Conservation (phyloP, 2,888 invertebrate species). For the Leptinotarsa haldemani region DNA sequence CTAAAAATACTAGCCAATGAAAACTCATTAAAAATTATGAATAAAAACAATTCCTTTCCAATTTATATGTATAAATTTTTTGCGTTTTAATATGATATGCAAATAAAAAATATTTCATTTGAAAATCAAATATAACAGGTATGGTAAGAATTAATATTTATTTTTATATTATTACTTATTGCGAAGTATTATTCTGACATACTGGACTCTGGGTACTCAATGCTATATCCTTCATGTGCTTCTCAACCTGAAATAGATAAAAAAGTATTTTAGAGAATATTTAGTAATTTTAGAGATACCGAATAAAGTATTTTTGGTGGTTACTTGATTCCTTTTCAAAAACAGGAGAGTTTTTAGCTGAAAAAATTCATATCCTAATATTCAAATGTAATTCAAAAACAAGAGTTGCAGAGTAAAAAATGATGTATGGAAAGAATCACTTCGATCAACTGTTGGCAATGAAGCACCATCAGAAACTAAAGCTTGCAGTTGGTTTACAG, state of each 20-base stretch:
- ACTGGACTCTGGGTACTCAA: constrained; percentile 54
- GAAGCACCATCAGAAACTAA: too few relatives aligned
- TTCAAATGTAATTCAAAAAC: too few relatives aligned
- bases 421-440: too few relatives aligned
- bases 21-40: constrained; percentile 41
- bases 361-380: too few relatives aligned
- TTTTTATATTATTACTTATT: constrained; percentile 46
- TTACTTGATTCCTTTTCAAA: too few relatives aligned
- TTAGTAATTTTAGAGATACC: too few relatives aligned
- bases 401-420: too few relatives aligned
- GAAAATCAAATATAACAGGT: constrained; percentile 43
- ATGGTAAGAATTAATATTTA: constrained; percentile 44
- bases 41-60: constrained; percentile 42
- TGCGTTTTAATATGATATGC: constrained; percentile 42
- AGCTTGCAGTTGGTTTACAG: too few relatives aligned
- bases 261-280: too few relatives aligned
- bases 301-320: too few relatives aligned
- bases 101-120: constrained; percentile 43
- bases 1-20: constrained; percentile 36
- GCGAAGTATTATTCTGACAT: constrained; percentile 50
- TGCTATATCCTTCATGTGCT: constrained; percentile 62
- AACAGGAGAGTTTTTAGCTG: too few relatives aligned
- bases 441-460: too few relatives aligned
- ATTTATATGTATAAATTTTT: constrained; percentile 37
- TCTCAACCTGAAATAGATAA: constrained; percentile 60